Evolutionary conservation across 2,888 invertebrate species (phyloP).

Genomic region (Chymomyza fuscimana): DNA sequence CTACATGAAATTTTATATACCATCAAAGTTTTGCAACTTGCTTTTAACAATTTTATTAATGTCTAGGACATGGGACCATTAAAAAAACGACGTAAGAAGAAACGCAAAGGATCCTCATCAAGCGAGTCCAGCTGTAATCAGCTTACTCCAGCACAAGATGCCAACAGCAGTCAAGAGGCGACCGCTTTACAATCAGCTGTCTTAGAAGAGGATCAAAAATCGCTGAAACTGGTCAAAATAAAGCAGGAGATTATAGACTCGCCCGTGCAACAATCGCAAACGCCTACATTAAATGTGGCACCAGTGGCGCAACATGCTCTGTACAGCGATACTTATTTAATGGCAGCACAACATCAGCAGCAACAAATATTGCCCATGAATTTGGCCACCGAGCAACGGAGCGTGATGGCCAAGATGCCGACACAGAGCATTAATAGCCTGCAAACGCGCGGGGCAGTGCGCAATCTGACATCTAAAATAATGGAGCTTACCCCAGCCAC

Average conservation of each 20-base stretch:
- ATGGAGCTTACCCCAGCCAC: constrained; percentile 58
- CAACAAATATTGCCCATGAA: constrained; percentile 79
- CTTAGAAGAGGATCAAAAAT: constrained; percentile 52
- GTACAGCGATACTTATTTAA: constrained; percentile 31
- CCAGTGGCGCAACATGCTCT: constrained; percentile 36
- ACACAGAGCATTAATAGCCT: constrained; percentile 46
- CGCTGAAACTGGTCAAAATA: constrained; percentile 62
- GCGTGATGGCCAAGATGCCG: constrained; percentile 42
- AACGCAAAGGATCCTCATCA: constrained; percentile 78
- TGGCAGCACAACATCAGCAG: constrained; percentile 54
- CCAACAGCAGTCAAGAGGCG: constrained; percentile 63
- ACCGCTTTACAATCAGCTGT: constrained; percentile 18
- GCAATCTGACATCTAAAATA: constrained; percentile 77
- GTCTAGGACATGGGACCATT: constrained; percentile 77
- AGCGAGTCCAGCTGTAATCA: constrained; percentile 77
- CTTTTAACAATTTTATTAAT: background rate
- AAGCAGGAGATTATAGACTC: constrained; percentile 78
- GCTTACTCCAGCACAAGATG: constrained; percentile 49
- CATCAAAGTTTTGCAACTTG: background rate
- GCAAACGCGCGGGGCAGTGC: constrained; percentile 60
- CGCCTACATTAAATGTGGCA: constrained; percentile 17
- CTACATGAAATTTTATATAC: background rate
- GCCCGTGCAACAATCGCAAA: constrained; percentile 48
- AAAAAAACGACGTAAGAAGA: constrained; percentile 79
- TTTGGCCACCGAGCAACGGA: constrained; percentile 66